Conservation (phyloP, 2,797 vertebrate genomes). For the Graptemys geographica region DNA sequence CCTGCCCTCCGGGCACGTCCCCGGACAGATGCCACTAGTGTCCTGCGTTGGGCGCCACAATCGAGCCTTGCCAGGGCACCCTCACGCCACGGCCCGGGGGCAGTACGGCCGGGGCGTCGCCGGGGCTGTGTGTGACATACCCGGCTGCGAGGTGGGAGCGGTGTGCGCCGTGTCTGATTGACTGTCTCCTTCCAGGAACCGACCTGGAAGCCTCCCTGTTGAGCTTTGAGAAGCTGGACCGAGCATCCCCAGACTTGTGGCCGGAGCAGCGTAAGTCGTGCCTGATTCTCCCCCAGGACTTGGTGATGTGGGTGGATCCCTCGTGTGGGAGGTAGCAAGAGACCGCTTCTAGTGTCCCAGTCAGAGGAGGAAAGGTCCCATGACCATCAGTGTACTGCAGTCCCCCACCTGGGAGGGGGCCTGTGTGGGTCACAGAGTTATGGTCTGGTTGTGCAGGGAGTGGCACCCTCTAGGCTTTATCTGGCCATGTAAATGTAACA, state of each 20-base stretch:
- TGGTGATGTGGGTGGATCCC: not conserved
- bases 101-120: accelerated
- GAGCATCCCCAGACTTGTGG: constrained; percentile 97
- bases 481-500: not conserved
- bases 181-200: constrained; percentile 81
- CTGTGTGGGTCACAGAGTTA: not conserved
- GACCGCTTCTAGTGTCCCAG: too few species aligned
- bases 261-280: constrained; percentile 93
- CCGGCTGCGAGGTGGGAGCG: accelerated
- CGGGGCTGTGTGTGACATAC: accelerated
- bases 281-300: not conserved
- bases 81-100: not conserved
- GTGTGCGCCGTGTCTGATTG: not conserved
- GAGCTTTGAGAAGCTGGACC: constrained; percentile 97
- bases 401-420: not conserved
- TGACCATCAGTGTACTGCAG: not conserved
- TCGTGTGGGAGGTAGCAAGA: not conserved
- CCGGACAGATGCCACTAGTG: not conserved
- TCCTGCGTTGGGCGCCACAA: not conserved
- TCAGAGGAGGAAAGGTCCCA: too few species aligned
- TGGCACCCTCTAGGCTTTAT: not conserved
- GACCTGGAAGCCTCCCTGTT: constrained; percentile 95
- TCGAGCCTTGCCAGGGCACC: not conserved
- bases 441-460: not conserved
- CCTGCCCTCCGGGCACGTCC: not conserved